phyloP scores from a whole-genome alignment of 1,140 invertebrate species.

The Acromyrmex charruanus region DNA sequence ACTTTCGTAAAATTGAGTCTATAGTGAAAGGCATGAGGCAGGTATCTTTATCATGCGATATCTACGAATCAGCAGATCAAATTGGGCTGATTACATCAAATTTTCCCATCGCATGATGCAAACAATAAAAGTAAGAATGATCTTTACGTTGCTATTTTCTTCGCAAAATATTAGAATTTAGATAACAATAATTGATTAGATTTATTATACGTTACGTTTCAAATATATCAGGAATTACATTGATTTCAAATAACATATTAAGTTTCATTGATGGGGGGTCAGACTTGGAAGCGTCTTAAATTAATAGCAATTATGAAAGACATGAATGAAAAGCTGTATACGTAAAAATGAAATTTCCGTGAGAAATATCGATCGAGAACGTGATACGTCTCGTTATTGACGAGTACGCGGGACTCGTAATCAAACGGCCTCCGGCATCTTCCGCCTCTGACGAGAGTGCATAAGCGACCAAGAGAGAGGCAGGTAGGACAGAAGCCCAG shows the following conservation, averaged over 20 bases:
- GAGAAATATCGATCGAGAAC: constrained; percentile 39
- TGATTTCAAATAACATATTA: constrained; percentile 7
- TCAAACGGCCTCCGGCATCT: constrained; percentile 22
- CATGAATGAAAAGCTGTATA: constrained; percentile 30
- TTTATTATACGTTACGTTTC: background rate
- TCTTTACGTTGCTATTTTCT: background rate
- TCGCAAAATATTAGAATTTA: background rate
- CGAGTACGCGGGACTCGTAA: background rate
- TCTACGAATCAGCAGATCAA: background rate
- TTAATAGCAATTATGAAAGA: background rate
- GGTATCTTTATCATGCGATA: background rate
- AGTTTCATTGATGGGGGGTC: background rate
- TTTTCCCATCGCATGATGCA: background rate
- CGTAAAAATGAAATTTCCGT: background rate
- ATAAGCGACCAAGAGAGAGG: constrained; percentile 44
- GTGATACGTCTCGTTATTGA: constrained; percentile 24
- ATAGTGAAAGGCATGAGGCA: background rate
- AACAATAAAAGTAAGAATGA: background rate
- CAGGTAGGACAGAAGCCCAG: constrained; percentile 65
- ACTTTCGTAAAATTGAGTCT: background rate
- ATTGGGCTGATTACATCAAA: background rate
- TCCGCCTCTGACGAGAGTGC: constrained; percentile 37
- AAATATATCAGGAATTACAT: background rate
- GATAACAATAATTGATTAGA: background rate
- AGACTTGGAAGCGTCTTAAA: background rate